Evolutionary conservation across 2,113 vertebrate genomes (phyloP).

Genomic region (Choloepus hoffmanni): DNA sequence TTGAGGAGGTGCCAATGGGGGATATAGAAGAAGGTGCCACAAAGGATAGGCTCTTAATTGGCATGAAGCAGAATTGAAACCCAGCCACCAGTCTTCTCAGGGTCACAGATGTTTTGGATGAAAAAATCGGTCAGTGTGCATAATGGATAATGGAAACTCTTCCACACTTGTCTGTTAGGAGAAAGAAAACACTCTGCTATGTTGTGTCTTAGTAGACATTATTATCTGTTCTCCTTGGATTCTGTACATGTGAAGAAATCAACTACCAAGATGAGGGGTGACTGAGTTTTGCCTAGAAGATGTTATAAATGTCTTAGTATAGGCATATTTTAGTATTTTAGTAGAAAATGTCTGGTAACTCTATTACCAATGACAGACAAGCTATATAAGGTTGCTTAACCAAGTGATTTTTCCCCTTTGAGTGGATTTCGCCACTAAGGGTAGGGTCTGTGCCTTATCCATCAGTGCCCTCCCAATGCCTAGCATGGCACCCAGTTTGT

Average conservation of each 20-base stretch:
- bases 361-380: neutral
- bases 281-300: neutral
- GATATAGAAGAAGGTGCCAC: conserved; percentile 52
- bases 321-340: neutral
- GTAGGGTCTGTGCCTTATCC: neutral
- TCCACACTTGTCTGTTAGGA: conserved; percentile 24
- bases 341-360: conserved; percentile 40
- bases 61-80: conserved; percentile 32
- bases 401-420: neutral
- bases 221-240: conserved; percentile 5
- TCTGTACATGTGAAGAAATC: conserved; percentile 10
- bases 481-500: neutral
- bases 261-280: neutral
- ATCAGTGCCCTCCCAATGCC: neutral
- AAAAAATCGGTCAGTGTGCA: conserved; percentile 1
- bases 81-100: conserved; percentile 23
- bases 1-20: conserved; percentile 48
- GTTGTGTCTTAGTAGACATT: conserved; percentile 51
- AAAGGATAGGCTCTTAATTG: conserved; percentile 42
- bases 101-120: conserved; percentile 69
- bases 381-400: neutral
- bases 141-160: conserved; percentile 40
- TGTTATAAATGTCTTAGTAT: neutral
- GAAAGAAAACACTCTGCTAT: conserved; percentile 26
- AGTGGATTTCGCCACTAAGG: neutral